A percentile compares a stretch with the other conserved stretches of the same genome.
Evolutionary conservation across 2,113 vertebrate species (phyloP).

Genomic region (Proteles cristata): DNA sequence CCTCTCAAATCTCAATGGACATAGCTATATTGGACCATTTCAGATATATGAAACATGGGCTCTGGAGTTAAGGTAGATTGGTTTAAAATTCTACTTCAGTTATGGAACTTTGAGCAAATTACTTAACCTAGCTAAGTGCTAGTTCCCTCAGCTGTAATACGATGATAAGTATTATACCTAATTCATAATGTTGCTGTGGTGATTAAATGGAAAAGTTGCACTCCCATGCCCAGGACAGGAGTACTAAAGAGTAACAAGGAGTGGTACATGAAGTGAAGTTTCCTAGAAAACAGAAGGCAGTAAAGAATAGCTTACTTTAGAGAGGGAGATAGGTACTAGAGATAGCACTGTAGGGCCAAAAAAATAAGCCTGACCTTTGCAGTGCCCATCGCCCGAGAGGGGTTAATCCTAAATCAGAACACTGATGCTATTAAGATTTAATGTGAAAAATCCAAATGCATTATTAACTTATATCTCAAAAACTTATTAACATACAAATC

Average conservation of each 20-base stretch:
- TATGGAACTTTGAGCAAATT: background rate
- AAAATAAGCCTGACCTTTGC: background rate
- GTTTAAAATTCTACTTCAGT: background rate
- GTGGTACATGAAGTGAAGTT: background rate
- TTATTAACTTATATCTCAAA: slow-evolving; percentile 26
- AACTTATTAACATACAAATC: slow-evolving; percentile 27
- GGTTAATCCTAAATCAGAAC: slow-evolving; percentile 24
- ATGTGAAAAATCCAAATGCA: slow-evolving; percentile 45
- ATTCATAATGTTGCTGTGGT: background rate
- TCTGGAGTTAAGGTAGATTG: background rate
- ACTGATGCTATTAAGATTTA: slow-evolving; percentile 21
- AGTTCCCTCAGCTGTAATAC: slow-evolving; percentile 15
- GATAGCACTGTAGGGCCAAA: background rate
- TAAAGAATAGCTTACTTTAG: slow-evolving; percentile 15
- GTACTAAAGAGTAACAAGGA: slow-evolving; percentile 32
- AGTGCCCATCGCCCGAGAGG: background rate
- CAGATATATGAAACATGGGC: slow-evolving; percentile 1
- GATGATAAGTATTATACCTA: background rate
- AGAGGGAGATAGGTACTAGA: background rate
- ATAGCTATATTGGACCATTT: background rate
- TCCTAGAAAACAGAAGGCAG: slow-evolving; percentile 37
- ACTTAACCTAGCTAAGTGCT: background rate
- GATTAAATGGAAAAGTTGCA: background rate
- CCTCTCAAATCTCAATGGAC: slow-evolving; percentile 27
- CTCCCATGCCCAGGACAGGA: background rate